These are phyloP conservation scores for Hiodon alosoides DNA, from an alignment of 2,113 vertebrate species.

Conservation along the genomic window DNA sequence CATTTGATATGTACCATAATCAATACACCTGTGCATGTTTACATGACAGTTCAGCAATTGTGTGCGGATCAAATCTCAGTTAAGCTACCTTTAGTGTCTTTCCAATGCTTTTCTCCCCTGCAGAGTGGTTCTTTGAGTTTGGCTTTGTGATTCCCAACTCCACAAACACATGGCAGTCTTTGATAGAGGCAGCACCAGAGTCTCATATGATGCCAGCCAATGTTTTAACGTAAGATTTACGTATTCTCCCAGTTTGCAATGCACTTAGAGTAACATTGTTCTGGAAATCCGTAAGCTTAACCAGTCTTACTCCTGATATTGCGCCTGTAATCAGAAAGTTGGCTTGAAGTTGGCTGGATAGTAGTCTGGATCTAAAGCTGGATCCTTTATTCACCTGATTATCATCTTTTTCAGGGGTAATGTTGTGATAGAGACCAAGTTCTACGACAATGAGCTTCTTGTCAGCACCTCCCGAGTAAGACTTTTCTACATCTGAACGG, in stretches of 20 bases:
- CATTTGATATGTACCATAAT: too few relatives aligned
- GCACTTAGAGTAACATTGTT: too few relatives aligned
- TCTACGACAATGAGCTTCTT: conserved; percentile 92
- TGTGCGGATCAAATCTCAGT: neutral
- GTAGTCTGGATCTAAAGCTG: neutral
- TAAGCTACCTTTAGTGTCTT: neutral
- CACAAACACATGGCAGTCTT: conserved; percentile 98
- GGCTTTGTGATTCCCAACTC: conserved; percentile 98
- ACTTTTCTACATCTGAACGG: conserved; percentile 92
- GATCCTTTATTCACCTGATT: neutral
- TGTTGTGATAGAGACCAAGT: conserved; percentile 98
- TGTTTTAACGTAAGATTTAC: conserved; percentile 83
- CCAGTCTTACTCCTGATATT: too few relatives aligned
- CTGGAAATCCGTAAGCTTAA: too few relatives aligned
- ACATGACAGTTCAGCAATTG: neutral
- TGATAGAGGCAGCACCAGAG: conserved; percentile 97
- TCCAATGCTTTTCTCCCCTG: conserved; percentile 17
- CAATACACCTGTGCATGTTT: neutral
- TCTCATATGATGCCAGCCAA: conserved; percentile 99
- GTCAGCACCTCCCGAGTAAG: conserved; percentile 97
- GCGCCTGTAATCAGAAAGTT: too few relatives aligned
- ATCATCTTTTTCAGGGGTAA: conserved; percentile 74
- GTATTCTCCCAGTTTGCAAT: neutral
- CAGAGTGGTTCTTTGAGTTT: conserved; percentile 99
- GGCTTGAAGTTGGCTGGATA: too few relatives aligned